Percentiles rank a stretch among this genome's conserved stretches.
These are phyloP conservation scores for Setophaga coronata DNA, from an alignment of 2,113 vertebrate genomes.

Conservation along the genomic window DNA sequence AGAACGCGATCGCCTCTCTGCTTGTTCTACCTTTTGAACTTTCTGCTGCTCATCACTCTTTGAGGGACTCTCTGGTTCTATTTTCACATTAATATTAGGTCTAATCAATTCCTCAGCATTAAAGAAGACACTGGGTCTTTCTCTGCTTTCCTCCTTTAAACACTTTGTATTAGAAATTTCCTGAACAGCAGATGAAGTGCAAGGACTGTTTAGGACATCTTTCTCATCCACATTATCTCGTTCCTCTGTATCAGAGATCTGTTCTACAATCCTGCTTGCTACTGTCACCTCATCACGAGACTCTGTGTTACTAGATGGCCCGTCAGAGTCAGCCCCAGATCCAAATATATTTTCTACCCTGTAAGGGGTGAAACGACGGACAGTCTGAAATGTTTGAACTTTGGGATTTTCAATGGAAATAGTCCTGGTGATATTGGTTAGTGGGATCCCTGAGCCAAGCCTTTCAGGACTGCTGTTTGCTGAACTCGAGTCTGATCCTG, in stretches of 20 bases:
- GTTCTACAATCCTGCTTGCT: conserved; percentile 53
- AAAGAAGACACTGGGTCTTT: conserved; percentile 56
- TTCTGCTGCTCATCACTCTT: conserved; percentile 25
- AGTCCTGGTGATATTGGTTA: conserved; percentile 76
- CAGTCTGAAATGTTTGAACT: conserved; percentile 62
- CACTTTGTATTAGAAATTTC: not conserved
- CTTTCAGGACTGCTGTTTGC: conserved; percentile 78
- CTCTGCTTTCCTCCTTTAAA: conserved; percentile 44
- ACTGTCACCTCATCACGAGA: not conserved
- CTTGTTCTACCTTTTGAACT: not conserved
- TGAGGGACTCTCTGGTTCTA: conserved; percentile 42
- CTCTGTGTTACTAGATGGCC: not conserved
- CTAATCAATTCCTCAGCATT: conserved; percentile 49
- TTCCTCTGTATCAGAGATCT: conserved; percentile 47
- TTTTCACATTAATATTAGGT: conserved; percentile 53
- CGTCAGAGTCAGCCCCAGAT: conserved; percentile 8
- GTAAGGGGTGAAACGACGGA: conserved; percentile 78
- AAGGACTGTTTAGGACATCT: not conserved
- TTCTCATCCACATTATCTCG: conserved; percentile 6
- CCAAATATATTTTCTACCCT: conserved; percentile 2
- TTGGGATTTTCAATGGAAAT: conserved; percentile 74
- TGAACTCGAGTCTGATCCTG: conserved; percentile 87
- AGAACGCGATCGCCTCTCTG: conserved; percentile 60
- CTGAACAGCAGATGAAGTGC: conserved; percentile 41
- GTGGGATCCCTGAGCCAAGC: conserved; percentile 44